Conservation (phyloP, 2,888 invertebrate species). For the Acronicta leporina region DNA sequence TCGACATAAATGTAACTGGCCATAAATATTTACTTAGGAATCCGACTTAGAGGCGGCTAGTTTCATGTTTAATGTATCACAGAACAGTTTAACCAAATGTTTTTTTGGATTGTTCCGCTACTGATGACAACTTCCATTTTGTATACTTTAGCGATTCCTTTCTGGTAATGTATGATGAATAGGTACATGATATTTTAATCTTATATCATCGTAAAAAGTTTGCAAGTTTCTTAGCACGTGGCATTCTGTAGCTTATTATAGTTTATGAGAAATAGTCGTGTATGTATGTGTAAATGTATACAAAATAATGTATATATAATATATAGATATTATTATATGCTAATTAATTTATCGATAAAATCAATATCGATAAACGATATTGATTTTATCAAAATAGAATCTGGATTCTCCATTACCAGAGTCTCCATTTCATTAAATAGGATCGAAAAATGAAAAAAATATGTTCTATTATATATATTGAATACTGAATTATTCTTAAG, state of each 20-base stretch:
- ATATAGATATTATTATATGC: no score
- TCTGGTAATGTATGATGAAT: no score
- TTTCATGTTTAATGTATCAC: constrained; percentile 13
- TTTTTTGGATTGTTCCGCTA: neutral
- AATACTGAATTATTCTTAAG: neutral
- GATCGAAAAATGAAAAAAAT: neutral
- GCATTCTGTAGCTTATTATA: no score
- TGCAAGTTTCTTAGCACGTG: no score
- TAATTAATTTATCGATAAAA: no score
- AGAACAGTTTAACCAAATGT: constrained; percentile 8
- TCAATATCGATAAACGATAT: no score
- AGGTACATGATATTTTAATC: no score
- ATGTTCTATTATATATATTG: neutral
- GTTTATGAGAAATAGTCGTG: no score
- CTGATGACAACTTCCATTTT: neutral
- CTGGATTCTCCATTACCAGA: neutral
- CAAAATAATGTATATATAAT: no score
- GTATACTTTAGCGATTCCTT: no score
- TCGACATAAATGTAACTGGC: constrained; percentile 42
- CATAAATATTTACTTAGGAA: constrained; percentile 33
- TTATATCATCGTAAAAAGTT: no score
- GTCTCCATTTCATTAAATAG: constrained; percentile 16
- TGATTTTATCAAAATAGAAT: constrained; percentile 36
- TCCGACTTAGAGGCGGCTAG: constrained; percentile 9
- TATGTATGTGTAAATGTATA: no score